These are phyloP conservation scores for Megaceryle alcyon DNA, from an alignment of 2,797 vertebrate genomes.

Conservation along the genomic window DNA sequence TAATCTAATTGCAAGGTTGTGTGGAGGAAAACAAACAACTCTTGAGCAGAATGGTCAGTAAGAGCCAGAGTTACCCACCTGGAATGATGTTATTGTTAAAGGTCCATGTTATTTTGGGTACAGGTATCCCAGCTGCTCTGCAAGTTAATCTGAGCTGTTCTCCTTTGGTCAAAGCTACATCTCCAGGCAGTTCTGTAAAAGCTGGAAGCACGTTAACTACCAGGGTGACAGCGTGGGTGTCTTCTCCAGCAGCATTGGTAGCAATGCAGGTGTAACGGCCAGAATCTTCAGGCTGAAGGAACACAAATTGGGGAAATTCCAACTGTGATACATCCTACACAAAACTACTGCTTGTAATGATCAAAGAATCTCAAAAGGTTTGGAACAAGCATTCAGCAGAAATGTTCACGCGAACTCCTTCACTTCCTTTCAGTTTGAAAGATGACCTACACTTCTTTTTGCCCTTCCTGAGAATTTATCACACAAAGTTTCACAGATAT, in stretches of 20 bases:
- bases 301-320: background rate
- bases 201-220: slow-evolving; percentile 86
- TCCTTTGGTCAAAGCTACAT: slow-evolving; percentile 90
- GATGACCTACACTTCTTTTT: background rate
- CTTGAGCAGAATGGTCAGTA: background rate
- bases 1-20: background rate
- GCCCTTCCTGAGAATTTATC: background rate
- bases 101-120: slow-evolving; percentile 91
- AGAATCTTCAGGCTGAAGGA: slow-evolving; percentile 84
- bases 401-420: background rate
- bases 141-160: slow-evolving; percentile 88
- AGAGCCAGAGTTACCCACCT: slow-evolving; percentile 74
- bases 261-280: slow-evolving; percentile 93
- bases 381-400: background rate
- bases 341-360: fast-evolving
- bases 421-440: background rate
- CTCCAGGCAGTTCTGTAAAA: slow-evolving; percentile 89
- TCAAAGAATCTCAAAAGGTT: background rate
- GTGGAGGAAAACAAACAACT: background rate
- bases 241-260: slow-evolving; percentile 87
- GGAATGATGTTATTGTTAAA: slow-evolving; percentile 94
- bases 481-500: background rate
- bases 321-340: background rate
- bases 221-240: slow-evolving; percentile 80
- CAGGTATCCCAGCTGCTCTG: slow-evolving; percentile 85